Conservation (phyloP, 2,797 vertebrate genomes). For the Mycteria americana region DNA sequence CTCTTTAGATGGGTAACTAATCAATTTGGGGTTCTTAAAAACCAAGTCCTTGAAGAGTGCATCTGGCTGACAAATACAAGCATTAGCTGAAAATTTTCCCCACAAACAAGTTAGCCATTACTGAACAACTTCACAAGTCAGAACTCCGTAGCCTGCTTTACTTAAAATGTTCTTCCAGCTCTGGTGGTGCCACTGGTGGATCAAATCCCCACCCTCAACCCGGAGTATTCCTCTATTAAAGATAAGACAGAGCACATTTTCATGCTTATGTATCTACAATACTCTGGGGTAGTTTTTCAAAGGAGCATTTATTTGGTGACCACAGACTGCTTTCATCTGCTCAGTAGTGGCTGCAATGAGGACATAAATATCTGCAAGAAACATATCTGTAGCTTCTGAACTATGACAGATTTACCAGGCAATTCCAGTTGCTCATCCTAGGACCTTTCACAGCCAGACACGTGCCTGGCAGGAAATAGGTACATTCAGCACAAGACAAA, state of each 20-base stretch:
- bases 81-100: neutral
- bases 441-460: neutral
- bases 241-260: neutral
- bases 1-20: neutral
- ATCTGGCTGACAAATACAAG: neutral
- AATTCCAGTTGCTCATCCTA: neutral
- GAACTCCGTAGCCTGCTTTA: neutral
- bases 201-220: neutral
- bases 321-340: neutral
- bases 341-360: neutral
- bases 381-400: neutral
- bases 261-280: neutral
- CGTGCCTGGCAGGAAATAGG: neutral
- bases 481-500: neutral
- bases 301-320: neutral
- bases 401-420: neutral
- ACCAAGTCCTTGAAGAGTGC: neutral
- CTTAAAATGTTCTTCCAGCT: neutral
- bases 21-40: neutral
- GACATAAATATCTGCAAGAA: neutral
- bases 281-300: neutral
- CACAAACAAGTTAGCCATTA: neutral
- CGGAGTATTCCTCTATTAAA: neutral
- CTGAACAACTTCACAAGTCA: neutral
- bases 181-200: neutral